Evolutionary conservation across 2,113 vertebrate genomes (phyloP).

Genomic region (Chaetops frenatus): DNA sequence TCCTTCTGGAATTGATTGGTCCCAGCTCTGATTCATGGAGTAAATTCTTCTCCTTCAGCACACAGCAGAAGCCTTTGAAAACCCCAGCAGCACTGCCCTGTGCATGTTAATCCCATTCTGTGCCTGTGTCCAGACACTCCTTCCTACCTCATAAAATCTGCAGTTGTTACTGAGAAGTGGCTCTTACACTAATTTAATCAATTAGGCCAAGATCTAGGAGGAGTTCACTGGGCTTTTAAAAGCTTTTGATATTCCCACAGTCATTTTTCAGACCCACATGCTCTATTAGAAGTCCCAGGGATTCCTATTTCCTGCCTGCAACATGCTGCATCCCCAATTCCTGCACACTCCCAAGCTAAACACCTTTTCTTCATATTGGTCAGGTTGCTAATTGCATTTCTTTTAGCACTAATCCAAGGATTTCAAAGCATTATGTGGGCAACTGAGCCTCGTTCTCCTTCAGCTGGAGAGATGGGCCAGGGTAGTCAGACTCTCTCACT

Average conservation of each 20-base stretch:
- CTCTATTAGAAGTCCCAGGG: neutral
- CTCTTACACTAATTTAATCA: constrained; percentile 36
- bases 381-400: neutral
- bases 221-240: neutral
- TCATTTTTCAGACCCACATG: neutral
- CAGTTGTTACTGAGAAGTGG: neutral
- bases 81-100: neutral
- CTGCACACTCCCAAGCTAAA: neutral
- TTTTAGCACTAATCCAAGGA: neutral
- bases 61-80: constrained; percentile 40
- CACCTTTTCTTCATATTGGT: neutral
- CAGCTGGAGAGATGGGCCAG: neutral
- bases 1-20: constrained; percentile 47
- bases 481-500: neutral
- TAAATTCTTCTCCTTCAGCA: constrained; percentile 8
- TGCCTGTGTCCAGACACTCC: constrained; percentile 21
- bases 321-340: rapidly evolving
- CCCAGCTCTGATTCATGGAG: neutral
- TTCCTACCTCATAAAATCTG: constrained; percentile 6
- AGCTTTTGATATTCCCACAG: constrained; percentile 1
- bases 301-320: neutral
- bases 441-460: neutral
- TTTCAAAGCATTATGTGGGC: neutral
- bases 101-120: neutral
- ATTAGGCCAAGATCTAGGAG: neutral